A percentile compares a stretch with the other conserved stretches of the same genome.
Evolutionary conservation across 2,797 vertebrate species (phyloP).

Genomic region (Falco concolor): DNA sequence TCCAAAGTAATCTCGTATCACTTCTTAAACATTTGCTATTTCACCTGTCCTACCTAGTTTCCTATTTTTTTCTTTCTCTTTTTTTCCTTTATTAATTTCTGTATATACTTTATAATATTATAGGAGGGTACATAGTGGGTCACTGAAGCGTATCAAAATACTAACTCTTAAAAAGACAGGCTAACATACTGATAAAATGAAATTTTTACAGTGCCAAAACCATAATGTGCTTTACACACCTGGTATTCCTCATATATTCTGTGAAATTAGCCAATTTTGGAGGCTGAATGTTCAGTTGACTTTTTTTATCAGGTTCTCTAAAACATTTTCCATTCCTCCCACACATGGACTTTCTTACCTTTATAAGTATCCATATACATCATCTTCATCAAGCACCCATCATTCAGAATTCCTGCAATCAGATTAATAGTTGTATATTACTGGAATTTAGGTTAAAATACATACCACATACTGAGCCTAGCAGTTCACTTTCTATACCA

Average conservation of each 20-base stretch:
- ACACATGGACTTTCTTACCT: not conserved
- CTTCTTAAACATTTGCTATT: not conserved
- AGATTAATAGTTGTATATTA: not conserved
- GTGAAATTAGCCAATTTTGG: not conserved
- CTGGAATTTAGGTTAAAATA: not conserved
- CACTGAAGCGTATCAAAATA: not conserved
- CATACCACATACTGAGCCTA: not conserved
- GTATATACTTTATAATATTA: not conserved
- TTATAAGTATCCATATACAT: not conserved
- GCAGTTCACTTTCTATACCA: not conserved
- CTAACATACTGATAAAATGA: not conserved
- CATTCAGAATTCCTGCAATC: not conserved
- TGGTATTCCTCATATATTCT: not conserved
- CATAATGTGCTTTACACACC: not conserved
- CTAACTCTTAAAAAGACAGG: not conserved
- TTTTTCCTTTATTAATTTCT: not conserved
- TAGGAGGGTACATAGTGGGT: not conserved
- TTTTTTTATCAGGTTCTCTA: not conserved
- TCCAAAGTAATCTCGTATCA: not conserved
- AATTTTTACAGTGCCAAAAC: not conserved
- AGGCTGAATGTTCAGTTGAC: not conserved
- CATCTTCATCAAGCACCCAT: not conserved
- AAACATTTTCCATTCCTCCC: not conserved
- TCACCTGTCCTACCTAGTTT: not conserved
- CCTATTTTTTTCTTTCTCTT: too few relatives aligned